Base-by-base conservation (phyloP, 2,888 invertebrate species). In the Macrosiphum euphorbiae region DNA sequence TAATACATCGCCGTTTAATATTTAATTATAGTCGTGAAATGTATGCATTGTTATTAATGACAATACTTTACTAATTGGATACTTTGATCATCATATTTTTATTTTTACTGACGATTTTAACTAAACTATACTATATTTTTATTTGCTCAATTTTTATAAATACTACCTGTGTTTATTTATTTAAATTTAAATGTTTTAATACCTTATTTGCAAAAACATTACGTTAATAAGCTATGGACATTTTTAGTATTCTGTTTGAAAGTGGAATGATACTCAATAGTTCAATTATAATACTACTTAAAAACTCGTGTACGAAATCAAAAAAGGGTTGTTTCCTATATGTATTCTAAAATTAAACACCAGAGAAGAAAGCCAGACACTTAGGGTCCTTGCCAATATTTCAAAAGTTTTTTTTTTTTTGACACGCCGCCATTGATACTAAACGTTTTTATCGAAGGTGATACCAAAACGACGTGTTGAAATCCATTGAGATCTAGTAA, bases 341-440 rank as follows among this genome's bases (percentile, higher is more conserved):
- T 41, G 41, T 61, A 41, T 86, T 89, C 93, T 94, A 94, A 86
- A 90, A 78, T 61, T 94, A 94, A 90, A 92, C 88, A 44, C 26
- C 47, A 52, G 28, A 50, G 24, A 55, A 86, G 50, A 47, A 50
- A 50, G 90, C 90, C 93, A 94, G 90, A 90, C 93, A 61, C 78
- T 67, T 61, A 35, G 86, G 44, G 90, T 41, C n/a, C 47, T 90
- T 90, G 90, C 93, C 93, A 94, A 94, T 94, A 67, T 94, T 85
- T 94, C 85, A 85, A 55, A 44, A 58, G n/a, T 92, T 61, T 55
- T 86, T 92, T 61, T 55, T 86, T 58, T 92, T 50, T 92, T 88
- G 87, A 92, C 88, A 50, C 88, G 10, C n/a, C 67, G 92, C 88
- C 92, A 92, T 92, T 88, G 92, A 92, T 67, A 88, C 92, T 52